Base-by-base conservation (phyloP, 2,797 vertebrate species). In the Lithobates sylvaticus region DNA sequence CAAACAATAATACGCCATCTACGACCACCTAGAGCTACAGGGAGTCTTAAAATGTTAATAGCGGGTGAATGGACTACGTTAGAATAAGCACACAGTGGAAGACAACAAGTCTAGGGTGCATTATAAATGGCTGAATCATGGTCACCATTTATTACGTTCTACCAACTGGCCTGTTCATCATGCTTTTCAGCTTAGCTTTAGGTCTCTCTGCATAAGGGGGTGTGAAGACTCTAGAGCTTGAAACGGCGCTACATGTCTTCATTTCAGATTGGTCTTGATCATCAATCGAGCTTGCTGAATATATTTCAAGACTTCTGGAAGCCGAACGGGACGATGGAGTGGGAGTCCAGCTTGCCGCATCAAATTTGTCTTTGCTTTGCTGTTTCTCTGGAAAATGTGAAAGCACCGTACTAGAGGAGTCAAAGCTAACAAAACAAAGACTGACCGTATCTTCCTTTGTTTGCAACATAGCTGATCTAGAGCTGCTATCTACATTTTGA, bases 161-260 rank as follows among this genome's bases (percentile, higher is more conserved):
- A 93, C 94, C 39, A 91, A 96, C 98, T 97, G 95, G 98, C 98
- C 98, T 99, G 98, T 93, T 94, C 88, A 96, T 95, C 95, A 87
- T 89, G 88, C 88, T 91, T 86, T 81, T 93, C 88, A 91, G 90
- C 90, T 92, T 95, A 90, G 94, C 93, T 92, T 95, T 92, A 89
- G 92, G 93, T 83, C 91, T 82, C 91, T 93, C 93, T 91, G 93
- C 90, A 88, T 86, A 91, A 91, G 91, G 88, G 89, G 89, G 72
- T 3, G 61, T 94, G 91, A 88, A 91, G 89, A 90, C 44, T 26
- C 3, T 65, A 54, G 84, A 16, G 61, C 81, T 34, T n/a, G 88
- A 78, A 70, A 9, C 54, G 69, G 68, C 89, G 87, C 91, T 92
- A 76, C 91, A 78, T 82, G 94, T 93, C 88, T 91, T 91, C 91